Evolutionary conservation across 2,113 vertebrate genomes (phyloP), one percentile per base, ranked within the genome.

Genomic region (Myotis lucifugus): DNA sequence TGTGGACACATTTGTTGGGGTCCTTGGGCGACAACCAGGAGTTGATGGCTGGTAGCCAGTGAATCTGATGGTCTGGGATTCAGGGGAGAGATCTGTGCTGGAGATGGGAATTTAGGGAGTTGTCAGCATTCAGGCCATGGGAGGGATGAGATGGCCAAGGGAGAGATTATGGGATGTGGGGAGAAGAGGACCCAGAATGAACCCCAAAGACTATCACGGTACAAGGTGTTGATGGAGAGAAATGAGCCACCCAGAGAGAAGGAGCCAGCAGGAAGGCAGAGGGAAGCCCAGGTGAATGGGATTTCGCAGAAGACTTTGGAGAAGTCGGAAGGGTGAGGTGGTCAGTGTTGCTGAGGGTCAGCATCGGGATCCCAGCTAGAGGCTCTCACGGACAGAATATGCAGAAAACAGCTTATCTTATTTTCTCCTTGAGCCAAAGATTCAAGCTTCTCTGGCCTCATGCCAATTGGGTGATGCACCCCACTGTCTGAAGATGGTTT

Each of bases 361-460:
- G 69, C 61, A 37, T 29, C 66, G 11, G 5, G 56, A 23, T 61
- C 32, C 34, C 64, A 56, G 66, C 42, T 23, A 59, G 52, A 81
- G 59, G 32, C 5, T 66, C 83, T 46, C 32, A 64, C 34, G 15
- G 66, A 64, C 61, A 59, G n/a, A 61, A 32, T 29, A 69, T 18
- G 88, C 67, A n/a, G 48, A 64, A 93, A 64, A 64, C 12, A 29
- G 42, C 73, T 95, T 42, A n/a, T 3, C 84, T 92, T 84, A 25
- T 91, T 95, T 61, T 73, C 85, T 87, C 32, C 54, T 81, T 85
- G 37, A 91, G 69, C 78, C 42, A 78, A 79, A 85, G 61, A 59
- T 25, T 93, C 77, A 77, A 25, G 61, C 74, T 89, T 42, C 79
- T 74, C 79, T 46, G 42, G 61, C 77, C 34, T 90, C 54, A 34